Conservation (phyloP, 2,888 invertebrate species). For the Apodemia duryi region DNA sequence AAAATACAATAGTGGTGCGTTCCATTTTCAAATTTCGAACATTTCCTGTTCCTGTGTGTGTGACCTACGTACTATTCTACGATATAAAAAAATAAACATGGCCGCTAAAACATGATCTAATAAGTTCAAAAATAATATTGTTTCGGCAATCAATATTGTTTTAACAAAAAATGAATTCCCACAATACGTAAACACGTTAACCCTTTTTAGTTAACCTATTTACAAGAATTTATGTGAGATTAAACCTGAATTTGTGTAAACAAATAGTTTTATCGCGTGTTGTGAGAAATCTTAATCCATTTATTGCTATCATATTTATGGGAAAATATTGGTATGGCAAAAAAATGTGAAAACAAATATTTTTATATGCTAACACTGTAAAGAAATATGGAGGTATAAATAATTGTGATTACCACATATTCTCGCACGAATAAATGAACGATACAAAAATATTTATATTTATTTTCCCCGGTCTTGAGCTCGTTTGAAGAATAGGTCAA, state of each 20-base stretch:
- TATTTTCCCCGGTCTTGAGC: no score
- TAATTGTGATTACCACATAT: background rate
- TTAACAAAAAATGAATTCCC: background rate
- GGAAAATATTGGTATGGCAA: slow-evolving; percentile 3
- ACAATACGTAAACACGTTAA: slow-evolving; percentile 4
- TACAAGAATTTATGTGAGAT: slow-evolving; percentile 7
- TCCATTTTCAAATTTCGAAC: no score
- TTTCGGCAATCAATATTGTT: background rate
- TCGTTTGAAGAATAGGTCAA: no score
- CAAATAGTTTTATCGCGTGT: slow-evolving; percentile 11
- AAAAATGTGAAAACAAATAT: slow-evolving; percentile 3
- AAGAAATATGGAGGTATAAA: background rate
- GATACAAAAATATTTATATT: no score
- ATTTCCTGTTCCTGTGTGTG: no score
- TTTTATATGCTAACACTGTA: background rate
- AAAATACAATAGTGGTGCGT: no score
- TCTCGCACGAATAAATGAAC: background rate
- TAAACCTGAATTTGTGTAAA: slow-evolving; percentile 1
- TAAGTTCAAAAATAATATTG: background rate
- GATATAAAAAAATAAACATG: no score
- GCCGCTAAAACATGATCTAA: no score
- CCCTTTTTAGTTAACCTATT: slow-evolving; percentile 10
- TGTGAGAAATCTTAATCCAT: slow-evolving; percentile 13
- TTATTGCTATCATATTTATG: slow-evolving; percentile 11
- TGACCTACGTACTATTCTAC: no score